Conservation (phyloP, 2,888 invertebrate species). For the Eilema caniola region DNA sequence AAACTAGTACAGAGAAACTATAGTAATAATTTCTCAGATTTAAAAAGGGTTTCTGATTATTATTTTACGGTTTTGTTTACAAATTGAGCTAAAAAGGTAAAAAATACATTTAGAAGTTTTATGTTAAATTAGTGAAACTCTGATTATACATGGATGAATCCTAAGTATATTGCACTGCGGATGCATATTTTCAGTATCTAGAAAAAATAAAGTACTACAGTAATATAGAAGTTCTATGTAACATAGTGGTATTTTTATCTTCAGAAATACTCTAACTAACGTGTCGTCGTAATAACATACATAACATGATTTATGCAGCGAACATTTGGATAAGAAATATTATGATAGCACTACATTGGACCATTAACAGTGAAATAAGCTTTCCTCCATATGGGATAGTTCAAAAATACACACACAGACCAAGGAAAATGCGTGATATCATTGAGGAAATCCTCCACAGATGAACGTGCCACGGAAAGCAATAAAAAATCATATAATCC, state of each 20-base stretch:
- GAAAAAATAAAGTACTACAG: background rate
- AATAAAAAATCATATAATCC: slow-evolving; percentile 68
- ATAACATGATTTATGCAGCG: background rate
- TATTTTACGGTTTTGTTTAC: too few relatives aligned
- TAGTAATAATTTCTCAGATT: too few relatives aligned
- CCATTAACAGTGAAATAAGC: slow-evolving; percentile 17
- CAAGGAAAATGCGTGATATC: slow-evolving; percentile 21
- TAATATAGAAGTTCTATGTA: background rate
- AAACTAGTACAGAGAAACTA: too few relatives aligned
- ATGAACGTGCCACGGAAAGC: slow-evolving; percentile 47
- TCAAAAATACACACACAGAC: slow-evolving; percentile 20
- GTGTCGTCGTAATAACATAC: background rate
- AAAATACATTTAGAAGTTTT: too few relatives aligned
- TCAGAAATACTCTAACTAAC: background rate
- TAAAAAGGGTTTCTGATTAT: too few relatives aligned
- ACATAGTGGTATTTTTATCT: background rate
- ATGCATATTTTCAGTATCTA: background rate
- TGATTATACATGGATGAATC: too few relatives aligned
- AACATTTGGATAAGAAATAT: slow-evolving; percentile 3
- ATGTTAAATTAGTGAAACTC: too few relatives aligned
- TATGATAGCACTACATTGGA: background rate
- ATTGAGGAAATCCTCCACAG: slow-evolving; percentile 44
- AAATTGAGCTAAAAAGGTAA: too few relatives aligned
- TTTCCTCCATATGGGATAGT: slow-evolving; percentile 21
- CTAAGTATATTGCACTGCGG: too few relatives aligned